Evolutionary conservation across 2,113 vertebrate species (phyloP), one percentile per base, ranked within the genome.

Genomic region (Mus pahari): DNA sequence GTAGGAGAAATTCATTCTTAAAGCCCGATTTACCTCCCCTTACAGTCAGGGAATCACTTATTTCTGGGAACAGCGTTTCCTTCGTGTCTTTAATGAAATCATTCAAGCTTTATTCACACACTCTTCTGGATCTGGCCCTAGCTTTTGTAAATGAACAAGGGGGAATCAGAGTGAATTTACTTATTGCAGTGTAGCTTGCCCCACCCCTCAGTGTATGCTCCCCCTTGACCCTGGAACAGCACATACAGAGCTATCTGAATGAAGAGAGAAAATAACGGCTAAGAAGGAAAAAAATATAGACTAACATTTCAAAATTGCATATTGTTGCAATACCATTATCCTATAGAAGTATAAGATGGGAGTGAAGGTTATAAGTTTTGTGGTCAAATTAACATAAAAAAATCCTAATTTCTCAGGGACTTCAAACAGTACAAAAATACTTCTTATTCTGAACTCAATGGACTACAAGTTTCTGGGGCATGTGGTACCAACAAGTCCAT

Each of bases 111-210:
- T 16, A 33, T 62, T 81, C 33, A 86, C 16, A 88, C 62, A 89
- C 17, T 77, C 8, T 77, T 19, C 70, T 89, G 62, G 4, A 64
- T 55, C n/a, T 36, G 48, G 19, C 7, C 42, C 73, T 75, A 84
- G 19, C 5, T 89, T 86, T 92, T 93, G 2, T n/a, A 83, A 94
- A 48, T 70, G 92, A 87, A 89, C 10, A 36, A 77, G n/a, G 24
- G 24, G 4, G 14, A 58, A n/a, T 60, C 20, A 74, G 45, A 45
- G 14, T 36, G 26, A 83, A 90, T 70, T 75, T 16, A 33, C 66
- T 94, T 33, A 78, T 33, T 33, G 26, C 36, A 66, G 19, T 70
- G 28, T 16, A n/a, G 20, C 8, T 77, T 86, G 5, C 12, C 11
- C 5, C 17, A 62, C 0, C 31, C 5, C 26, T 86, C 42, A 79